phyloP scores from a whole-genome alignment of 1,140 invertebrate species.

The Penaeus indicus region DNA sequence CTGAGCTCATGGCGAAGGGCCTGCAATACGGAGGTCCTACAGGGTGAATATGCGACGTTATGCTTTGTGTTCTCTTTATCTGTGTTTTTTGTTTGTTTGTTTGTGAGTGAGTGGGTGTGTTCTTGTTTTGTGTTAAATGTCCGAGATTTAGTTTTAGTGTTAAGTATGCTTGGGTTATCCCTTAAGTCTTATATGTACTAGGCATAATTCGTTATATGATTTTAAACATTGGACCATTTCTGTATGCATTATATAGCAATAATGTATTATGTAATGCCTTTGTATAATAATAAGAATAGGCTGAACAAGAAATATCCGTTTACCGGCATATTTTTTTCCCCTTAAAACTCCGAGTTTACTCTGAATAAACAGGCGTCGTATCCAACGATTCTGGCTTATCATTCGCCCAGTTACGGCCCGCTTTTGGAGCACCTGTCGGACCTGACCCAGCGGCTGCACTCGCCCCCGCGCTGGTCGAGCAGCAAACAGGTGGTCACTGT shows the following conservation, averaged over 20 bases:
- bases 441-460: slow-evolving; percentile 77
- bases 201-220: too few species aligned
- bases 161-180: not conserved
- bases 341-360: too few species aligned
- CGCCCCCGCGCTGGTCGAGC: slow-evolving; percentile 76
- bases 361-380: too few species aligned
- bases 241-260: too few species aligned
- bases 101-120: not conserved
- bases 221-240: too few species aligned
- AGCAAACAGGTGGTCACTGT: slow-evolving; percentile 78
- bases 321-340: too few species aligned
- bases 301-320: too few species aligned
- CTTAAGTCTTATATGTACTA: too few species aligned
- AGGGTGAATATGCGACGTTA: not conserved
- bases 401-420: slow-evolving; percentile 69
- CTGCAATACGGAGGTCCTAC: not conserved
- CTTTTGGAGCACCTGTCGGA: slow-evolving; percentile 77
- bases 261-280: too few species aligned
- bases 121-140: not conserved
- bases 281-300: too few species aligned
- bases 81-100: not conserved
- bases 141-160: not conserved
- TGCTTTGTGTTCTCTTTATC: too few species aligned
- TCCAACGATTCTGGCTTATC: too few species aligned
- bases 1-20: not conserved